Evolutionary conservation across 2,113 vertebrate genomes (phyloP), one percentile per base, ranked within the genome.

Genomic region (Charadrius vociferus): DNA sequence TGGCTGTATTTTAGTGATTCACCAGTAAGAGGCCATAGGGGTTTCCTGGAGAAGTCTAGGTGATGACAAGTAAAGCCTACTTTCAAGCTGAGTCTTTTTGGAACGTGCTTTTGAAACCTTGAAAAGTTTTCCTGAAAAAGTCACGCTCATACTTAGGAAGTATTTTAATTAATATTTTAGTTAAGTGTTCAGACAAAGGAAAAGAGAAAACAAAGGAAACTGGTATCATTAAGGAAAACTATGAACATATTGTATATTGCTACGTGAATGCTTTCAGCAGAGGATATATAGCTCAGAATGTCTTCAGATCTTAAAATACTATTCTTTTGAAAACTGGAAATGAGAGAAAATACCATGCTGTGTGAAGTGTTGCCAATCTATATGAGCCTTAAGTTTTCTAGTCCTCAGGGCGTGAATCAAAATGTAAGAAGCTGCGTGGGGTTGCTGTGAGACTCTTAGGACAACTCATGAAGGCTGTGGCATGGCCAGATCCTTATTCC

Each of bases 281-380:
- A 49, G 50, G 36, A 43, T 39, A 6, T 34, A 10, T 24, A 63
- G 39, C n/a, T 84, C 30, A 6, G 49, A 81, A 59, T 27, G 26
- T 11, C 5, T 47, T 81, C 59, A 72, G 52, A 78, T 72, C 66
- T 94, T 87, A 49, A 82, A 93, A 47, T 52, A 18, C 21, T 63
- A 19, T 66, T 88, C 62, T 88, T 92, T 32, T 91, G 41, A 55
- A 66, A 82, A 65, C 21, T 37, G 71, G n/a, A 87, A 91, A 58
- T 53, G n/a, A 49, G 56, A 61, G 47, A 52, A 85, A 80, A 73
- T 65, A 79, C 18, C 34, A 79, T 74, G 36, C 45, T 73, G 9
- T 43, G 4, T 88, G 74, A 73, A 79, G 14, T 27, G 14, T 61
- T 95, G 81, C 21, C 36, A 53, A 22, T 80, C 56, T 36, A 3